A percentile compares a stretch with the other conserved stretches of the same genome.
Evolutionary conservation across 1,140 invertebrate genomes (phyloP).

Genomic region (Antheraea mylitta): DNA sequence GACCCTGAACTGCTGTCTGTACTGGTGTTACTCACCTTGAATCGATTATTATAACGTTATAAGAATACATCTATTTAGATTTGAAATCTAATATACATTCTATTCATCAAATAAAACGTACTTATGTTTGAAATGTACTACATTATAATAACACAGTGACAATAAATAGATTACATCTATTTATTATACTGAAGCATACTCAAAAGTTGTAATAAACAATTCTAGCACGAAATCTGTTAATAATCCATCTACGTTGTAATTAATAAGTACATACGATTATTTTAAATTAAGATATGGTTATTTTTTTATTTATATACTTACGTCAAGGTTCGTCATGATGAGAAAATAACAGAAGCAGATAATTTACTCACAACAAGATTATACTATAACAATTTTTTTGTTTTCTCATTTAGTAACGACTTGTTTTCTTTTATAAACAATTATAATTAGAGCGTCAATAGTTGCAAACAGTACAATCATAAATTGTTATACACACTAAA

Average conservation of each 20-base stretch:
- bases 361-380: background rate
- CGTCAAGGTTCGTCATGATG: conserved; percentile 41
- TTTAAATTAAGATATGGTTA: background rate
- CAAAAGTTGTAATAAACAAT: no score
- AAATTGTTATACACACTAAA: no score
- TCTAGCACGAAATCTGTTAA: background rate
- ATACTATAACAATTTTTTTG: no score
- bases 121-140: no score
- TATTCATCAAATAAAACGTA: no score
- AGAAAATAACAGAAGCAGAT: background rate
- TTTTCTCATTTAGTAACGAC: no score
- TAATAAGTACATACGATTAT: background rate
- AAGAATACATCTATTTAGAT: no score
- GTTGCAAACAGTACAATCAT: no score
- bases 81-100: no score
- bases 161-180: background rate
- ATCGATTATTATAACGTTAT: background rate
- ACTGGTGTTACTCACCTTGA: conserved; percentile 77
- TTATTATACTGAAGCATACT: background rate
- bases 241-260: background rate
- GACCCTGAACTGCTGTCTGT: conserved; percentile 82
- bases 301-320: conserved; percentile 22
- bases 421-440: background rate
- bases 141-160: background rate
- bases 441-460: background rate